Percentiles rank a stretch among this genome's conserved stretches.
Evolutionary conservation across 1,140 invertebrate species (phyloP).

Genomic region (Homarus americanus): DNA sequence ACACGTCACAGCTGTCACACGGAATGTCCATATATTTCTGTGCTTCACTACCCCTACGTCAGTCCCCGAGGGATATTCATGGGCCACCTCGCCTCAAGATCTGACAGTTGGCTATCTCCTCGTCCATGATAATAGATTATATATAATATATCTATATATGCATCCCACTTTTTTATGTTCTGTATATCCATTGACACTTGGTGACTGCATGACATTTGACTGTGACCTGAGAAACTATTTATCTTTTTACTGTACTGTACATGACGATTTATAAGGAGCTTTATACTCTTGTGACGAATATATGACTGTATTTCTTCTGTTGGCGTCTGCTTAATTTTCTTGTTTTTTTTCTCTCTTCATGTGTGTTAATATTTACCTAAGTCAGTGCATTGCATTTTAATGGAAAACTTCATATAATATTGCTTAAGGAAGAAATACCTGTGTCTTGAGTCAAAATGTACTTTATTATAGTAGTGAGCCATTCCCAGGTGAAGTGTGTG

Average conservation of each 20-base stretch:
- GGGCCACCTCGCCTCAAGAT: background rate
- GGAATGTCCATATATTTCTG: constrained; percentile 3
- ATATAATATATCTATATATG: background rate
- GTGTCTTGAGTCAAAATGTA: constrained; percentile 23
- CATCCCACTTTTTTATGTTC: background rate
- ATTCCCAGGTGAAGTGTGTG: background rate
- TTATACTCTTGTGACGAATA: background rate
- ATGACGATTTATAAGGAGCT: background rate
- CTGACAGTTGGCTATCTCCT: background rate
- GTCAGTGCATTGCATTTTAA: constrained; percentile 25
- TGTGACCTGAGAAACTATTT: background rate
- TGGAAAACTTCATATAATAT: background rate
- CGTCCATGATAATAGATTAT: background rate
- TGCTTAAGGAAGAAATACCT: background rate
- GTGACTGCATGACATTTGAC: background rate
- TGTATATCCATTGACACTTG: background rate
- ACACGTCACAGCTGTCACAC: background rate
- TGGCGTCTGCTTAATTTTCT: constrained; percentile 15
- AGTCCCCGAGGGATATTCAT: background rate
- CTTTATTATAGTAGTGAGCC: constrained; percentile 1
- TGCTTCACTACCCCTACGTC: background rate
- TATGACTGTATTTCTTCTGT: background rate
- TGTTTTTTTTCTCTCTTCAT: background rate
- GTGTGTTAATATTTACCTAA: constrained; percentile 1
- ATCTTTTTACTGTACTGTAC: background rate